A percentile compares a stretch with the other conserved stretches of the same genome.
phyloP scores from a whole-genome alignment of 1,140 invertebrate species.

The Stratiolaelaps scimitus region DNA sequence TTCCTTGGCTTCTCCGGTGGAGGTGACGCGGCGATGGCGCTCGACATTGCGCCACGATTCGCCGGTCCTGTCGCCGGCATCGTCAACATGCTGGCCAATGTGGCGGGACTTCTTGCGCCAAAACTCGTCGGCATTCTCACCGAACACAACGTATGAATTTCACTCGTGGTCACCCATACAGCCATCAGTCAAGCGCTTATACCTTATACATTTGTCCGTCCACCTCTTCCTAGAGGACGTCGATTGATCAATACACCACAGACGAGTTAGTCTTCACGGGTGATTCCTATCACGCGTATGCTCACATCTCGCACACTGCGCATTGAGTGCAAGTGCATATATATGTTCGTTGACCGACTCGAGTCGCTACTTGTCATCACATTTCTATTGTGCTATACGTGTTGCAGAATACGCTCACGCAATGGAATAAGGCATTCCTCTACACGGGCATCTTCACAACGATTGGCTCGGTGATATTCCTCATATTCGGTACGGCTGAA shows the following conservation, averaged over 20 bases:
- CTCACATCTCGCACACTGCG: too few relatives aligned
- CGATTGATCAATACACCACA: too few relatives aligned
- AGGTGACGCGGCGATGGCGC: background rate
- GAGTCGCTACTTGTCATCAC: too few relatives aligned
- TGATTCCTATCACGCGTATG: too few relatives aligned
- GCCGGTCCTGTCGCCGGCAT: background rate
- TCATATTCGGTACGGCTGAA: background rate
- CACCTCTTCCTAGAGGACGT: too few relatives aligned
- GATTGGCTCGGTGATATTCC: background rate
- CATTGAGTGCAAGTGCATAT: too few relatives aligned
- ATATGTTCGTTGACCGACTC: too few relatives aligned
- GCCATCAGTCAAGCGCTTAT: too few relatives aligned
- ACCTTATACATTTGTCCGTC: too few relatives aligned
- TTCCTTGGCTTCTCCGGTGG: conserved; percentile 9
- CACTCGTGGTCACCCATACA: too few relatives aligned
- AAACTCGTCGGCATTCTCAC: background rate
- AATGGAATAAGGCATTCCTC: background rate
- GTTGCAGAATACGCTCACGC: conserved; percentile 6
- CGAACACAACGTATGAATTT: background rate
- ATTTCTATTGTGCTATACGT: background rate
- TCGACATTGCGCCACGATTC: conserved; percentile 1
- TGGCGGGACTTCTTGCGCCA: conserved; percentile 6
- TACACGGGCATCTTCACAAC: background rate
- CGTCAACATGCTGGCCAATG: background rate
- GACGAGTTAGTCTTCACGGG: too few relatives aligned